These are phyloP conservation scores for Oligia fasciuncula DNA, from an alignment of 2,888 invertebrate genomes.

Conservation along the genomic window DNA sequence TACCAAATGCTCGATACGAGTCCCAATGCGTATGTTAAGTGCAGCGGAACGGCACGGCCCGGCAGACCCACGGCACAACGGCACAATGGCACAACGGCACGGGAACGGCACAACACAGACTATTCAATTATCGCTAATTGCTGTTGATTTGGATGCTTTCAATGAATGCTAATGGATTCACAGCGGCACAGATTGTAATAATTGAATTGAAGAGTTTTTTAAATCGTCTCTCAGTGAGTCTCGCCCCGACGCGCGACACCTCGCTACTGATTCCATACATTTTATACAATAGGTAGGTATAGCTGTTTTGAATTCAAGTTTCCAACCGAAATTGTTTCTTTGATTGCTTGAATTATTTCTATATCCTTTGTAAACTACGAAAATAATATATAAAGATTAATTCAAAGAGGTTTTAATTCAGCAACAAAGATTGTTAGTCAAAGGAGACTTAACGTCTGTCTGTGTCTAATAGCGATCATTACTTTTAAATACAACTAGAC, in stretches of 20 bases:
- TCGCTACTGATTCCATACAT: slow-evolving; percentile 1
- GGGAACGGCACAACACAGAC: slow-evolving; percentile 10
- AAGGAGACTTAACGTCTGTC: neutral
- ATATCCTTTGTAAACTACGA: neutral
- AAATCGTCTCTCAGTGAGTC: slow-evolving; percentile 11
- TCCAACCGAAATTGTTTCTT: neutral
- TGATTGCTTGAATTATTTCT: slow-evolving; percentile 2
- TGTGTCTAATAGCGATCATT: slow-evolving; percentile 19
- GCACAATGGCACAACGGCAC: neutral
- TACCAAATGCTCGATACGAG: slow-evolving; percentile 26
- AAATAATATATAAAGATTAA: slow-evolving; percentile 10
- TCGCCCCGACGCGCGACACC: neutral
- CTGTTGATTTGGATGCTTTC: slow-evolving; percentile 65
- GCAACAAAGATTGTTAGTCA: neutral
- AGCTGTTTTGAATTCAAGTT: slow-evolving; percentile 1
- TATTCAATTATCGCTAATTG: slow-evolving; percentile 67
- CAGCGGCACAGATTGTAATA: slow-evolving; percentile 27
- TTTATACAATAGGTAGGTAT: neutral
- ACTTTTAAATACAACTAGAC: neutral
- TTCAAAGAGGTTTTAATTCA: slow-evolving; percentile 8
- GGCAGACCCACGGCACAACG: neutral
- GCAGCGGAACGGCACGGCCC: neutral
- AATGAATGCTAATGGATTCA: slow-evolving; percentile 63
- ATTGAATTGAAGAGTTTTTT: slow-evolving; percentile 58
- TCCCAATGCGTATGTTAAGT: slow-evolving; percentile 10